Conservation (phyloP, 2,797 vertebrate species). For the Spinibarbus caldwelli region DNA sequence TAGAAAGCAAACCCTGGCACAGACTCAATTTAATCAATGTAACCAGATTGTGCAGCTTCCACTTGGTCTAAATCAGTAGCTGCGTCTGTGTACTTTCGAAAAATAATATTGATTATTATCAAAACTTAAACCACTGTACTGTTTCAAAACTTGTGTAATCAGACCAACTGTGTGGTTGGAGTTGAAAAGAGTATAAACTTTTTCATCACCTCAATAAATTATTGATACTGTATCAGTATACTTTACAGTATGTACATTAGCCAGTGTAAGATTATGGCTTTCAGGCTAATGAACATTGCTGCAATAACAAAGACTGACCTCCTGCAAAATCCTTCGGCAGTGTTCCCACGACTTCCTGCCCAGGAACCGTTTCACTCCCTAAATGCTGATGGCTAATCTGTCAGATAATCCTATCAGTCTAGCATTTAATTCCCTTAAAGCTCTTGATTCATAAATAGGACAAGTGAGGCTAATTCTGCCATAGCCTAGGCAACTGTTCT, state of each 20-base stretch:
- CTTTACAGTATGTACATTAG: conserved; percentile 23
- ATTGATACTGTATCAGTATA: neutral
- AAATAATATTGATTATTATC: neutral
- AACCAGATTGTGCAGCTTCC: neutral
- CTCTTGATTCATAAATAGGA: conserved; percentile 40
- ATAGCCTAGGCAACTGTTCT: neutral
- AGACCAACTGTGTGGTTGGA: neutral
- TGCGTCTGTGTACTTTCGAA: neutral
- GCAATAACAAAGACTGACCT: conserved; percentile 20
- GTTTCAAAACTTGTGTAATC: neutral
- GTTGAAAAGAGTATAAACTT: neutral
- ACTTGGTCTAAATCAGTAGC: neutral
- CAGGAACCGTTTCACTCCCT: conserved; percentile 18
- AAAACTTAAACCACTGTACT: neutral
- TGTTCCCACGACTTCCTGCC: neutral
- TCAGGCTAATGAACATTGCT: conserved; percentile 3
- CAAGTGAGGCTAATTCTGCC: conserved; percentile 22
- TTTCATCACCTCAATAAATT: neutral
- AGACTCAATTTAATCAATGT: neutral
- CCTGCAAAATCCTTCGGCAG: conserved; percentile 6
- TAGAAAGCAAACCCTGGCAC: neutral
- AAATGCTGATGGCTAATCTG: conserved; percentile 29
- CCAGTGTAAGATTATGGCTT: conserved; percentile 4
- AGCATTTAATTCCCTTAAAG: conserved; percentile 36
- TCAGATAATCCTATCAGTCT: conserved; percentile 22